Conservation (phyloP, 2,888 invertebrate genomes). For the Tachina fera region DNA sequence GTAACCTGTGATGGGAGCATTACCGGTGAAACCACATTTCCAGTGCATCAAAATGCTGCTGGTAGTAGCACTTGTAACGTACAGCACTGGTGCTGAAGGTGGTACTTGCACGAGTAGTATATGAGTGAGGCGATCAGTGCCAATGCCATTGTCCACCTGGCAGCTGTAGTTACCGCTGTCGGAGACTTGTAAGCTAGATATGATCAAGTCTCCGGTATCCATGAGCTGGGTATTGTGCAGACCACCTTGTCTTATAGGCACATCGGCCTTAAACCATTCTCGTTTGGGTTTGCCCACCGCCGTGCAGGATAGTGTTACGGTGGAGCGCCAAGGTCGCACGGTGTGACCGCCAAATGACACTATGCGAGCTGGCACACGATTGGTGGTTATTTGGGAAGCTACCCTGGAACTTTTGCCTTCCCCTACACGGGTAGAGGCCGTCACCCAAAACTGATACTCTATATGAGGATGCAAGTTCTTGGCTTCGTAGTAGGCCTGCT, state of each 20-base stretch:
- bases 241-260: constrained; percentile 85
- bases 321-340: constrained; percentile 87
- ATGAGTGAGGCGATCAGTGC: constrained; percentile 87
- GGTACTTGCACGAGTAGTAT: constrained; percentile 89
- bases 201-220: constrained; percentile 87
- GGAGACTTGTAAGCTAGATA: constrained; percentile 86
- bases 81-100: constrained; percentile 88
- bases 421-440: constrained; percentile 90
- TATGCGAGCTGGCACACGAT: constrained; percentile 87
- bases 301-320: constrained; percentile 86
- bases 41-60: constrained; percentile 89
- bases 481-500: constrained; percentile 87
- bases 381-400: constrained; percentile 87
- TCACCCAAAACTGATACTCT: constrained; percentile 91
- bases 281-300: constrained; percentile 87
- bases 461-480: constrained; percentile 87
- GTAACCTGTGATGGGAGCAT: constrained; percentile 87
- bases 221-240: constrained; percentile 86
- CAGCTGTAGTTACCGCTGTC: constrained; percentile 90
- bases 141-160: constrained; percentile 87
- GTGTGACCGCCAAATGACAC: constrained; percentile 88
- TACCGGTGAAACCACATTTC: constrained; percentile 89
- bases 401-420: constrained; percentile 90
- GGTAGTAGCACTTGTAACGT: constrained; percentile 90
- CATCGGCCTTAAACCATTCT: constrained; percentile 87